Evolutionary conservation across 1,140 invertebrate genomes (phyloP).

Genomic region (fruit fly (Drosophila melanogaster)): DNA sequence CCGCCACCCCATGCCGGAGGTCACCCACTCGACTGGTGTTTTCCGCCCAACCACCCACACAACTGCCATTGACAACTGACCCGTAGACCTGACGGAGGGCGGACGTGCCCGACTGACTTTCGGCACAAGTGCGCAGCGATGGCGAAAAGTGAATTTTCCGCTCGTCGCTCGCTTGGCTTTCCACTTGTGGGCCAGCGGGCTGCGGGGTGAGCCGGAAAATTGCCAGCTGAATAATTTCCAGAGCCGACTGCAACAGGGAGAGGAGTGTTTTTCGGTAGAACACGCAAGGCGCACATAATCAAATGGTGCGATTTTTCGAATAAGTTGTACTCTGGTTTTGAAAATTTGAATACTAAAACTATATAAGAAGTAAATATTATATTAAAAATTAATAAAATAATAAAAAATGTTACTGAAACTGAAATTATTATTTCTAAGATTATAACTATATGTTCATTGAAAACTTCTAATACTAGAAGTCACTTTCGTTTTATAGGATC

Average conservation of each 20-base stretch:
- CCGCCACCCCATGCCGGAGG: neutral
- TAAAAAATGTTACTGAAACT: no score
- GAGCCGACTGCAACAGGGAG: slow-evolving; percentile 19
- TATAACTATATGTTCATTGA: no score
- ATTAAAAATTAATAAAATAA: neutral
- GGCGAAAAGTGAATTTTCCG: slow-evolving; percentile 82
- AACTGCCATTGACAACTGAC: slow-evolving; percentile 19
- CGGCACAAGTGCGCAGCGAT: slow-evolving; percentile 80
- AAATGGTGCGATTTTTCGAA: slow-evolving; percentile 2
- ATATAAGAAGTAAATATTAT: neutral
- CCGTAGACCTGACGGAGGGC: slow-evolving; percentile 46
- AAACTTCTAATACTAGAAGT: no score
- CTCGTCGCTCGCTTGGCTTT: slow-evolving; percentile 68
- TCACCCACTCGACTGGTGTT: slow-evolving; percentile 15
- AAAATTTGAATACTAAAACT: fast-evolving
- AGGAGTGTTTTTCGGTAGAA: slow-evolving; percentile 18
- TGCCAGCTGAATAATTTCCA: slow-evolving; percentile 69
- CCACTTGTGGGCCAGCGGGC: slow-evolving; percentile 1
- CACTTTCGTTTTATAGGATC: no score
- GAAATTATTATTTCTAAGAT: no score
- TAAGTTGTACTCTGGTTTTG: neutral
- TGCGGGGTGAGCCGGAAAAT: slow-evolving; percentile 26
- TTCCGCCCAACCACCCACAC: slow-evolving; percentile 14
- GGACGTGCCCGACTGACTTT: slow-evolving; percentile 80
- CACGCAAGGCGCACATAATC: slow-evolving; percentile 26